A percentile compares a stretch with the other conserved stretches of the same genome.
phyloP scores from a whole-genome alignment of 2,113 vertebrate genomes.

The Corythoichthys intestinalis region DNA sequence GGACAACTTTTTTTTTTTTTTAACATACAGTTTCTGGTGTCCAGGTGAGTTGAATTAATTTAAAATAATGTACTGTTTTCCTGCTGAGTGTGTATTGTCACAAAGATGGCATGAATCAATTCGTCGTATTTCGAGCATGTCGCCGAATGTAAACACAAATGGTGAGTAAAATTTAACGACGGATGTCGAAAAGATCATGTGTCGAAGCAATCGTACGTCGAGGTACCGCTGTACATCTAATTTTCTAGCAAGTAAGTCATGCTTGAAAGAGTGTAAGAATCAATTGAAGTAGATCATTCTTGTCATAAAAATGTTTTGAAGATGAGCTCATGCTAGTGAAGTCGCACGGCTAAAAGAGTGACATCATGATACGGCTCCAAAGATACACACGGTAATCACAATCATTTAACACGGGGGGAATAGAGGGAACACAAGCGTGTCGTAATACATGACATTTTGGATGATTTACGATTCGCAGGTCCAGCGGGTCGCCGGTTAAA shows the following conservation, averaged over 20 bases:
- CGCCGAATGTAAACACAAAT: too few species aligned
- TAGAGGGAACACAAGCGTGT: background rate
- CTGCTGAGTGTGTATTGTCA: too few species aligned
- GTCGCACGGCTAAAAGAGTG: background rate
- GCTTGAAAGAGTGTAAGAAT: background rate
- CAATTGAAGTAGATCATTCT: background rate
- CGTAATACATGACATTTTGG: background rate
- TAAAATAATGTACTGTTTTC: too few species aligned
- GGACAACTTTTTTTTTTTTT: too few species aligned
- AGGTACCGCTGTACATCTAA: background rate
- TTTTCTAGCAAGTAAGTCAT: background rate
- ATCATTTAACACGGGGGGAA: slow-evolving; percentile 2
- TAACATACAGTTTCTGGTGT: too few species aligned
- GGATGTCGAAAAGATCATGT: too few species aligned
- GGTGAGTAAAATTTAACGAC: too few species aligned
- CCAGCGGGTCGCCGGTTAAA: slow-evolving; percentile 6
- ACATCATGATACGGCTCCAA: background rate
- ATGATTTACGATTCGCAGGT: background rate
- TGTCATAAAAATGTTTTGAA: background rate
- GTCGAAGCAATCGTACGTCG: too few species aligned
- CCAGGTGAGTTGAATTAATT: too few species aligned
- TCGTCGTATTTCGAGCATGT: too few species aligned
- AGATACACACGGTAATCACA: slow-evolving; percentile 1
- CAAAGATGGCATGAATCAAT: too few species aligned
- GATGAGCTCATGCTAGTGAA: background rate